Evolutionary conservation across 2,888 invertebrate genomes (phyloP), one percentile per base, ranked within the genome.

Genomic region (Resseliella maxima): DNA sequence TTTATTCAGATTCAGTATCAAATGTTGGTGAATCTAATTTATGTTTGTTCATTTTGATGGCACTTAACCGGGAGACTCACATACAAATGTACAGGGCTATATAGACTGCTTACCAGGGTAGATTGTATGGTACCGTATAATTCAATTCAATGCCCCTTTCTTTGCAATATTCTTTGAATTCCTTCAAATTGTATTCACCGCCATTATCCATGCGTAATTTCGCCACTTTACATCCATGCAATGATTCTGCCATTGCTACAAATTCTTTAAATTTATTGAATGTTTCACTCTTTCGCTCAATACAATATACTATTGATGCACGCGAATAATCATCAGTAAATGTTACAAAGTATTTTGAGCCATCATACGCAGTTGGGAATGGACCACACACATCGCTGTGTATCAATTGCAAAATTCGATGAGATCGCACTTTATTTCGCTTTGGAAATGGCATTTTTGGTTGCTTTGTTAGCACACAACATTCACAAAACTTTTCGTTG

Each of bases 111-210:
- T n/a, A n/a, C n/a, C n/a, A n/a, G n/a, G n/a, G 10, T 2, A 86
- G 86, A 86, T 36, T 87, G 86, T 86, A 85, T 38, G 85, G 27
- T 10, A 50, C 86, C 8, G 86, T 85, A 21, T 85, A 50, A 21
- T 10, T 0, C 46, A 46, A n/a, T 21, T 59, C 59, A 54, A 86
- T 86, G n/a, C 86, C 86, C 15, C 36, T 38, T 38, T n/a, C 5
- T 27, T 38, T 64, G 12, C 45, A 59, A 38, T 41, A 85, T 45
- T 12, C 3, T 50, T 12, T 36, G 21, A 81, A 81, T 18, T 36
- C 36, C 12, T 18, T 1, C 5, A 36, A 36, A 21, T 18, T 36
- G n/a, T 81, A 81, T 36, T 36, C 81, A 36, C 81, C 81, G 21
- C 86, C 86, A 81, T 87, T 86, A 27, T 86, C 85, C 15, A 12